Conservation (phyloP, 2,888 invertebrate species). For the Eulithis testata region DNA sequence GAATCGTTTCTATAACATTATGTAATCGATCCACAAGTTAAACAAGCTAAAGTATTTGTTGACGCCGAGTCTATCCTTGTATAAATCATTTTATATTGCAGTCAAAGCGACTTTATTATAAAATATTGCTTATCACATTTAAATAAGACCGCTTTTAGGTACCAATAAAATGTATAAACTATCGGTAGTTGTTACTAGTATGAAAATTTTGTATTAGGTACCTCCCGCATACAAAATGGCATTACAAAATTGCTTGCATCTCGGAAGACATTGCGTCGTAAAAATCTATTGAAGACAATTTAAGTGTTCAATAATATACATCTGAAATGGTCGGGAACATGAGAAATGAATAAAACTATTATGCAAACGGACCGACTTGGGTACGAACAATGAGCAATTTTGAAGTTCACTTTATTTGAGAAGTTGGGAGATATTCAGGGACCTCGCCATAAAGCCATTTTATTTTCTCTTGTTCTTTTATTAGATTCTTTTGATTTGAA, state of each 20-base stretch:
- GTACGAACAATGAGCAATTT: constrained; percentile 62
- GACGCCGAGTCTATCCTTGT: constrained; percentile 35
- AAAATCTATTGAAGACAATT: constrained; percentile 58
- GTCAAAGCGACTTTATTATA: constrained; percentile 33
- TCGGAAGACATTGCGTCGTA: constrained; percentile 47
- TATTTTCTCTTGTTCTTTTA: constrained; percentile 43
- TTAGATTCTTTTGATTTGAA: constrained; percentile 29
- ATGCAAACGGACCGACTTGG: constrained; percentile 68
- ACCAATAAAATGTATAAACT: constrained; percentile 30
- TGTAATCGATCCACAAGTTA: constrained; percentile 33
- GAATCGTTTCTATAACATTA: constrained; percentile 14
- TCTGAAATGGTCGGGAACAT: constrained; percentile 60
- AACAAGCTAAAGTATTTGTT: constrained; percentile 34
- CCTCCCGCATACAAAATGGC: constrained; percentile 22
- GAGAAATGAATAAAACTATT: constrained; percentile 75
- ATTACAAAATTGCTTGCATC: constrained; percentile 39
- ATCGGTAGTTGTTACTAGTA: constrained; percentile 22
- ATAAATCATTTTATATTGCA: constrained; percentile 37
- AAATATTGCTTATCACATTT: constrained; percentile 30
- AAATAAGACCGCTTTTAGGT: constrained; percentile 28
- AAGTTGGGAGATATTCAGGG: constrained; percentile 59
- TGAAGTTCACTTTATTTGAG: constrained; percentile 60
- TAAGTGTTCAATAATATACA: constrained; percentile 60
- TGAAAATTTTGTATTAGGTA: constrained; percentile 31
- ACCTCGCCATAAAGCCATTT: constrained; percentile 46